These are phyloP conservation scores for Morus bassanus DNA, from an alignment of 2,797 vertebrate genomes.

Conservation along the genomic window DNA sequence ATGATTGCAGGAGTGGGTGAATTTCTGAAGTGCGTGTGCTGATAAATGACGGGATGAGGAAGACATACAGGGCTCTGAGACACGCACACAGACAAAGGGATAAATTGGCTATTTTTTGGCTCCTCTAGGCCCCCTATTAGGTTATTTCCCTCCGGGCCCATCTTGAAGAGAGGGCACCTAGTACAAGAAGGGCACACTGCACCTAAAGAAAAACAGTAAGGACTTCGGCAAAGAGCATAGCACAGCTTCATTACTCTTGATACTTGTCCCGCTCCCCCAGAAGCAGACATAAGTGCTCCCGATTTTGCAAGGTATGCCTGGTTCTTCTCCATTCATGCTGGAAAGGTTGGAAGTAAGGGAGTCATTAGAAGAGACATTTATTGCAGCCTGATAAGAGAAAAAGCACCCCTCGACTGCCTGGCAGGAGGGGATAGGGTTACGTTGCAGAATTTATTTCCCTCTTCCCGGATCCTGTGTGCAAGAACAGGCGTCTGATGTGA, in stretches of 20 bases:
- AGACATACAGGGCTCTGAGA: not conserved
- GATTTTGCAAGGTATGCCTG: not conserved
- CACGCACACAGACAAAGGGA: not conserved
- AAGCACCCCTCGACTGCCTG: not conserved
- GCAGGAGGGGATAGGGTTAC: not conserved
- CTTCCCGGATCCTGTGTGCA: not conserved
- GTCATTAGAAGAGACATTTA: not conserved
- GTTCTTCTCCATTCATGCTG: not conserved
- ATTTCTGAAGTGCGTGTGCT: not conserved
- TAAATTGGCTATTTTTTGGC: not conserved
- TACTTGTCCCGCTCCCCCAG: not conserved
- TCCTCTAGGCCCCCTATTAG: not conserved
- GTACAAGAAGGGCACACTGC: not conserved
- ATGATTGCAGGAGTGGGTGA: accelerated
- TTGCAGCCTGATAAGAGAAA: not conserved
- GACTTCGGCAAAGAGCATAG: not conserved
- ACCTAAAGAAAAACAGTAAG: not conserved
- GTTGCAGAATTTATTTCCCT: not conserved
- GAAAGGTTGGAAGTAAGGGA: not conserved
- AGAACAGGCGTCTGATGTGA: not conserved
- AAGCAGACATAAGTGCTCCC: not conserved
- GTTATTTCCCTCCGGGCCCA: not conserved
- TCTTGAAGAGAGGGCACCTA: not conserved
- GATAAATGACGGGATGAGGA: not conserved
- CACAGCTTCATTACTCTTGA: not conserved